phyloP scores from a whole-genome alignment of 1,140 invertebrate species.

The Philopotamus ludificatus region DNA sequence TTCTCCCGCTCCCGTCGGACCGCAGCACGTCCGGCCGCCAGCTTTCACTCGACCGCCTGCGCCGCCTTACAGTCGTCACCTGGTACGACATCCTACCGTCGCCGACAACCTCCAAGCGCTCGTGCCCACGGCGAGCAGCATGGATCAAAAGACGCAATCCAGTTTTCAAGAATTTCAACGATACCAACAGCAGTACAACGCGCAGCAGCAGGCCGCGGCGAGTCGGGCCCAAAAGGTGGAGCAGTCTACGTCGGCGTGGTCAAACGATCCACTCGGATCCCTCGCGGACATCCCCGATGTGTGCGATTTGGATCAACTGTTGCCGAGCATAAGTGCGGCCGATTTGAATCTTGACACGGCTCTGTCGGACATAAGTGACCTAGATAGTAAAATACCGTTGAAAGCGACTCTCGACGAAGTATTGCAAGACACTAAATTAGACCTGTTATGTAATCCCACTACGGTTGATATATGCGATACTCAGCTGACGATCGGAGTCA shows the following conservation, averaged over 20 bases:
- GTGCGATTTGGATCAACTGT: constrained; percentile 62
- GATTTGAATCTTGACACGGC: constrained; percentile 55
- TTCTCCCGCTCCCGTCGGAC: constrained; percentile 40
- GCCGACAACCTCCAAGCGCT: constrained; percentile 54
- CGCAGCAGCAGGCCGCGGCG: constrained; percentile 54
- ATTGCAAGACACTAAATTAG: constrained; percentile 45
- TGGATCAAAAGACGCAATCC: constrained; percentile 61
- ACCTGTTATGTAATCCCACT: constrained; percentile 45
- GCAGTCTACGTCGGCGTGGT: constrained; percentile 17
- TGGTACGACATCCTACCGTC: constrained; percentile 46
- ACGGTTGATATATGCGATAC: neutral
- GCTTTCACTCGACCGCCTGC: constrained; percentile 44
- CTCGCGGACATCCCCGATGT: constrained; percentile 50
- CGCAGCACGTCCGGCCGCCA: constrained; percentile 36
- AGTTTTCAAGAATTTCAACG: constrained; percentile 62
- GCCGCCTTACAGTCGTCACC: constrained; percentile 48
- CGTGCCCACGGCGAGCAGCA: constrained; percentile 56
- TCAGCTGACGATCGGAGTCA: constrained; percentile 38
- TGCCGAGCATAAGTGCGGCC: constrained; percentile 58
- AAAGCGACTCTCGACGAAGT: constrained; percentile 48
- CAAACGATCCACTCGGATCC: constrained; percentile 43
- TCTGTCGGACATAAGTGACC: constrained; percentile 51
- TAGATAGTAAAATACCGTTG: constrained; percentile 53
- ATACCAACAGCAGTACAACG: constrained; percentile 63
- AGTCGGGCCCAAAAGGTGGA: constrained; percentile 20